Base-by-base conservation (phyloP, 2,113 vertebrate species). In the Falcunculus frontatus region DNA sequence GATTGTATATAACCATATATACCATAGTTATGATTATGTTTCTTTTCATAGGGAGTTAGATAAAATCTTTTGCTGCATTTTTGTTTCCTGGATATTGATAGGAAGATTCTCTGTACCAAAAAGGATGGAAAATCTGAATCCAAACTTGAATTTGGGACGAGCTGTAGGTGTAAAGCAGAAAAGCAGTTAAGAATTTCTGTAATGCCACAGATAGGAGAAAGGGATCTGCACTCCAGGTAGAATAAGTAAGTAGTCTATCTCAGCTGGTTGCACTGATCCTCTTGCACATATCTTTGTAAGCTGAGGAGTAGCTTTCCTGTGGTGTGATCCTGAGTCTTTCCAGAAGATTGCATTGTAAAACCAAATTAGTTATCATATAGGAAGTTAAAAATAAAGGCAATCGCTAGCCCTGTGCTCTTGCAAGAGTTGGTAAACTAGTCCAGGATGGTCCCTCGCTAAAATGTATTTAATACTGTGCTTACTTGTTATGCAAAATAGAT, bases 401-500 rank as follows among this genome's bases (percentile, higher is more conserved):
- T 73, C 2, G 1, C 21, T 15, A 29, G 23, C 23, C 23, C 35
- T n/a, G 52, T 57, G 53, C 56, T 83, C 29, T 56, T 56, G 44
- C n/a, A 50, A 3, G 50, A 93, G 46, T 33, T 23, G 27, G 8
- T 79, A 11, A 89, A 39, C 9, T 52, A 25, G 80, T 70, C 73
- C 44, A 60, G 63, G 52, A 35, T 0, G 0, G 13, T 53, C 30
- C 50, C 37, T 57, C 13, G 16, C 9, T 67, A 44, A 70, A 78
- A 8, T 16, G 17, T 14, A 4, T 74, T 81, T 80, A 78, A 57
- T 68, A 12, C 9, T 29, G 1, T 49, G 29, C 95, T 84, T 74
- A 13, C 26, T 50, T 87, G 19, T 35, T 78, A 89, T 89, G 65
- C 30, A 93, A 94, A 95, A 37, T 10, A 42, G 17, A 89, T 95